Evolutionary conservation across 2,113 vertebrate species (phyloP).

Genomic region (Zonotrichia leucophrys): DNA sequence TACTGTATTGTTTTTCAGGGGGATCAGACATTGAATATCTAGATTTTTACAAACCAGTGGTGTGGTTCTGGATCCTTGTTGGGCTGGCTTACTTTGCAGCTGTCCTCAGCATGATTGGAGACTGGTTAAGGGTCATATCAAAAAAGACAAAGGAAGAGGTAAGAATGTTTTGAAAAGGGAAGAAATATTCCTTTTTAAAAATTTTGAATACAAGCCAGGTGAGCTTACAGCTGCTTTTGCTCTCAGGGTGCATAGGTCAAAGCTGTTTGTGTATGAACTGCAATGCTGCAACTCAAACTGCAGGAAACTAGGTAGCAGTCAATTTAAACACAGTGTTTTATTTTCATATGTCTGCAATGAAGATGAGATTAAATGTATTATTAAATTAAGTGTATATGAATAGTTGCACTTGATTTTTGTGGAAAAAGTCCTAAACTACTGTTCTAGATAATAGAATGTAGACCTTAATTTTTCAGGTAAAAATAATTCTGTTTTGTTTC

Average conservation of each 20-base stretch:
- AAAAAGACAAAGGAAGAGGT: slow-evolving; percentile 99
- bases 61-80: slow-evolving; percentile 99
- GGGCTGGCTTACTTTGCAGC: slow-evolving; percentile 97
- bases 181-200: not conserved
- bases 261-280: not conserved
- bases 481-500: not conserved
- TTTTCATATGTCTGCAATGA: not conserved
- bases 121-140: slow-evolving; percentile 97
- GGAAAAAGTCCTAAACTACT: not conserved
- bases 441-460: not conserved
- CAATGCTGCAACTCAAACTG: not conserved
- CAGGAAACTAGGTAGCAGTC: not conserved
- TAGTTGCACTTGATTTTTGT: not conserved
- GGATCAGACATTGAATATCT: slow-evolving; percentile 90
- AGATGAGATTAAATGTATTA: not conserved
- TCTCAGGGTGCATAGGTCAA: not conserved
- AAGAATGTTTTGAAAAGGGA: slow-evolving; percentile 22
- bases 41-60: slow-evolving; percentile 95
- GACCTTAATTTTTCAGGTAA: not conserved
- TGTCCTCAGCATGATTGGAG: slow-evolving; percentile 98
- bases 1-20: slow-evolving; percentile 68
- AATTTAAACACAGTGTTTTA: not conserved
- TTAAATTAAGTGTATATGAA: not conserved
- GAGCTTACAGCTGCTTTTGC: not conserved
- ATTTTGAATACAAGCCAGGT: not conserved